Conservation (phyloP, 2,888 invertebrate genomes). For the Bombylius major region DNA sequence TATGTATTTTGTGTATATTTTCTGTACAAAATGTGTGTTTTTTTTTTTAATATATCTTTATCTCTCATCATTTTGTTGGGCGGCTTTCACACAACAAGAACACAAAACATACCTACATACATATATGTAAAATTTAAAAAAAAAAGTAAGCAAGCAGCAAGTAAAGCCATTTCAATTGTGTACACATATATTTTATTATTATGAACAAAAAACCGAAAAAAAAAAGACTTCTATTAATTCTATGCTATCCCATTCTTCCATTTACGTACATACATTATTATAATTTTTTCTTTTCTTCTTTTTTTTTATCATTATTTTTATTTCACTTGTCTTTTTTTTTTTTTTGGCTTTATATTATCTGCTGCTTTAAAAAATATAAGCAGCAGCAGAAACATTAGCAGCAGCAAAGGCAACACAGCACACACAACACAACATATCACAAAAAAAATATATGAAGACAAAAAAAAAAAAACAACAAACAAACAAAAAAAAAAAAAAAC, state of each 20-base stretch:
- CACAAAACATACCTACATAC: neutral
- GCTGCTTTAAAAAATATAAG: neutral
- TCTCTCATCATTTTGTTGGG: neutral
- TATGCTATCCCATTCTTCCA: constrained; percentile 8
- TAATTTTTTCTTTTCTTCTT: constrained; percentile 3
- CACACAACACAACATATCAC: too few relatives aligned
- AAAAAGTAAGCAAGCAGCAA: too few relatives aligned
- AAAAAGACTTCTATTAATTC: constrained; percentile 1
- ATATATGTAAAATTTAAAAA: too few relatives aligned
- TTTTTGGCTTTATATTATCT: neutral
- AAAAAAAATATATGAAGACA: too few relatives aligned
- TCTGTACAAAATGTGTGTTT: neutral
- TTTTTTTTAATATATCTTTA: neutral
- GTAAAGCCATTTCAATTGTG: neutral
- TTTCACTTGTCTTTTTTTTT: constrained; percentile 4
- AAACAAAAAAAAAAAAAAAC: neutral
- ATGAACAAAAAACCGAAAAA: too few relatives aligned
- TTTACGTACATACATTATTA: neutral
- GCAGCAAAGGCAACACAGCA: too few relatives aligned
- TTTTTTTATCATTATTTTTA: constrained; percentile 4
- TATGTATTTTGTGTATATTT: too few relatives aligned
- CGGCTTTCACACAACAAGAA: neutral
- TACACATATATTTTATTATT: neutral
- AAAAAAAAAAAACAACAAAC: too few relatives aligned
- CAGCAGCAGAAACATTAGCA: too few relatives aligned